Evolutionary conservation across 2,888 invertebrate genomes (phyloP).

Genomic region (Platynereis dumerilii): DNA sequence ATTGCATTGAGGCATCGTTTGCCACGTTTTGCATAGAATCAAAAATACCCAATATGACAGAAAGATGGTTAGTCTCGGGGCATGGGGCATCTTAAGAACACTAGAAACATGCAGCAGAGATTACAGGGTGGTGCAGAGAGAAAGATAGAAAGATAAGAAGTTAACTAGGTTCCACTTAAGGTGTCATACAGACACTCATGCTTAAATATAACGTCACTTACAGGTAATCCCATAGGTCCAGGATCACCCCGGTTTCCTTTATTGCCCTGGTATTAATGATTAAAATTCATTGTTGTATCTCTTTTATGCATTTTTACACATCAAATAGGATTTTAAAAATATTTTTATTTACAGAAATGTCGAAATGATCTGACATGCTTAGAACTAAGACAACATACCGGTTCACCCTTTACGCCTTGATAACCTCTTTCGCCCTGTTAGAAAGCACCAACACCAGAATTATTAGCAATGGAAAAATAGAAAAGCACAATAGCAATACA

Average conservation of each 20-base stretch:
- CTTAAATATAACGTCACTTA: conserved; percentile 68
- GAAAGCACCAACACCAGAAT: conserved; percentile 19
- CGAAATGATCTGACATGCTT: conserved; percentile 2
- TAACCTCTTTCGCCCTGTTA: conserved; percentile 78
- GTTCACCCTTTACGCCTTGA: conserved; percentile 82
- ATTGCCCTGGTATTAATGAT: conserved; percentile 49
- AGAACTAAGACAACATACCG: conserved; percentile 68
- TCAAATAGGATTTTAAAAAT: too few species aligned
- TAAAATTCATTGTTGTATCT: background rate
- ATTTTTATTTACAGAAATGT: background rate
- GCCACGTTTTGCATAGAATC: too few species aligned
- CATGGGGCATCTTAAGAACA: background rate
- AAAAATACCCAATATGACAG: conserved; percentile 1
- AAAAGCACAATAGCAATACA: conserved; percentile 1
- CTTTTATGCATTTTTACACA: background rate
- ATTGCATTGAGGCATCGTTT: too few species aligned
- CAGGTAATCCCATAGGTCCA: conserved; percentile 95
- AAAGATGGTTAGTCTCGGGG: conserved; percentile 3
- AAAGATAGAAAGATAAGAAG: too few species aligned
- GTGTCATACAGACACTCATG: too few species aligned
- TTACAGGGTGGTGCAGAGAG: too few species aligned
- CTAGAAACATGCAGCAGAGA: too few species aligned
- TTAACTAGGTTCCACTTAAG: too few species aligned
- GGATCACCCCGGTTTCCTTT: conserved; percentile 84
- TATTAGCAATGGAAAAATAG: background rate